Percentiles rank a stretch among this genome's conserved stretches.
Evolutionary conservation across 2,888 invertebrate species (phyloP).

Genomic region (Pycnomerus fuliginosus): DNA sequence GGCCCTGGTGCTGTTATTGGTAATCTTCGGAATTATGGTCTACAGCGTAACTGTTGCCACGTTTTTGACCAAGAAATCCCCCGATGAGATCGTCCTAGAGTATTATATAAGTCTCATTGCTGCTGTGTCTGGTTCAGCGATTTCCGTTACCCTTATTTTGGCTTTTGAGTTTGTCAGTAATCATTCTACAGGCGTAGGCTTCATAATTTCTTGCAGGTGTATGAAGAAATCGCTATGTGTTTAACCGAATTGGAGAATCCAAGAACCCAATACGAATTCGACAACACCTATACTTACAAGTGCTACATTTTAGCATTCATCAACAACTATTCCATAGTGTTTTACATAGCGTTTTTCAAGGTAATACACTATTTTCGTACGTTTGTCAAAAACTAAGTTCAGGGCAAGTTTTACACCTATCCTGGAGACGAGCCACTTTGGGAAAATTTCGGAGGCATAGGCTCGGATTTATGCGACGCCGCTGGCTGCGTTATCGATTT

Average conservation of each 20-base stretch:
- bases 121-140: slow-evolving; percentile 31
- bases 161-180: slow-evolving; percentile 37
- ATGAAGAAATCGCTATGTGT: slow-evolving; percentile 38
- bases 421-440: slow-evolving; percentile 48
- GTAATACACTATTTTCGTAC: too few species aligned
- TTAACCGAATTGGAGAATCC: slow-evolving; percentile 49
- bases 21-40: slow-evolving; percentile 36
- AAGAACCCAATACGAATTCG: slow-evolving; percentile 44
- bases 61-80: slow-evolving; percentile 16
- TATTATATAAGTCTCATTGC: too few species aligned
- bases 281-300: slow-evolving; percentile 48
- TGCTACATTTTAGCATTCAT: slow-evolving; percentile 46
- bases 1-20: slow-evolving; percentile 32
- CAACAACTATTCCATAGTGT: slow-evolving; percentile 46
- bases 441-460: slow-evolving; percentile 33
- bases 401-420: slow-evolving; percentile 54
- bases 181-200: too few species aligned
- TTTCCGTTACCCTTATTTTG: slow-evolving; percentile 39
- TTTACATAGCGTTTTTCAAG: slow-evolving; percentile 49
- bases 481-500: slow-evolving; percentile 61
- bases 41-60: slow-evolving; percentile 30
- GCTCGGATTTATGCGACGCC: slow-evolving; percentile 52
- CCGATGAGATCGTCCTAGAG: too few species aligned
- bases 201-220: too few species aligned
- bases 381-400: too few species aligned